Conservation (phyloP, 2,113 vertebrate species). For the Aldabrachelys gigantea region DNA sequence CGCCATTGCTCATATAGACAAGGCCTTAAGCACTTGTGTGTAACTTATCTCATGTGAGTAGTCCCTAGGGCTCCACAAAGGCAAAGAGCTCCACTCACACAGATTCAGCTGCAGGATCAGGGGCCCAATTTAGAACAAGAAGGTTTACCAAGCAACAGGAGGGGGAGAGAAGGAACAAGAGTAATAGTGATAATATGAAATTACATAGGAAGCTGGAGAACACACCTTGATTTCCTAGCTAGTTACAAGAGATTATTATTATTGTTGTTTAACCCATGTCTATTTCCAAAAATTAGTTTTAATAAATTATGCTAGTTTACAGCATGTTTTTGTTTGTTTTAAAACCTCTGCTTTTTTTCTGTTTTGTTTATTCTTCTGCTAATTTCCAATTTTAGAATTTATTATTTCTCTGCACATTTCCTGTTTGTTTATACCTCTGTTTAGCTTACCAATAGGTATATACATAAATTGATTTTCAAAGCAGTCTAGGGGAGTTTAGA, state of each 20-base stretch:
- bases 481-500: background rate
- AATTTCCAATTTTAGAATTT: background rate
- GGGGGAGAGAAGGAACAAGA: background rate
- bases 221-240: background rate
- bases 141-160: background rate
- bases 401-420: background rate
- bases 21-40: background rate
- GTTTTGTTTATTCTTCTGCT: background rate
- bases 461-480: background rate
- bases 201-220: background rate
- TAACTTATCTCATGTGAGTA: background rate
- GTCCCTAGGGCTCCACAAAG: background rate
- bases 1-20: background rate
- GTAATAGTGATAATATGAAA: background rate
- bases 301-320: conserved; percentile 12
- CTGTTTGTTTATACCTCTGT: background rate
- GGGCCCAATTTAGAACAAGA: background rate
- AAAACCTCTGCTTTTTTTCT: background rate
- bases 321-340: background rate
- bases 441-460: background rate
- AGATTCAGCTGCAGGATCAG: background rate
- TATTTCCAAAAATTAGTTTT: background rate
- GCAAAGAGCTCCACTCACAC: background rate
- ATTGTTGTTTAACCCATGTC: background rate
- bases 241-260: background rate